Evolutionary conservation across 2,113 vertebrate genomes (phyloP).

Genomic region (Forbesichthys papilliferus): DNA sequence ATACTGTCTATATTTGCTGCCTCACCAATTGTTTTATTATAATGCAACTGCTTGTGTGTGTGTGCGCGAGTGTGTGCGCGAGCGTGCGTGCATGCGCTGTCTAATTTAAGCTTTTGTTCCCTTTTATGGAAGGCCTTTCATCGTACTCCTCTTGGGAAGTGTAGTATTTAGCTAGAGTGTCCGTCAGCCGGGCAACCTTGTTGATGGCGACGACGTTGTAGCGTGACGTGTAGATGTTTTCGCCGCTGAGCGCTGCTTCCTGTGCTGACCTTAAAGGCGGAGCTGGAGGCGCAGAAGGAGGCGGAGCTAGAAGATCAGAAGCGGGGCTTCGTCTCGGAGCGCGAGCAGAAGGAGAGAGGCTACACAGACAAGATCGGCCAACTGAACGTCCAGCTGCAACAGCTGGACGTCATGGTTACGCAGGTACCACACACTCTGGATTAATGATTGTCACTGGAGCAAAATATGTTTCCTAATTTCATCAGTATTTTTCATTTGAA

Average conservation of each 20-base stretch:
- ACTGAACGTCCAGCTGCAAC: slow-evolving; percentile 72
- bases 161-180: slow-evolving; percentile 35
- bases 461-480: too few relatives aligned
- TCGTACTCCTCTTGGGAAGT: slow-evolving; percentile 34
- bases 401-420: slow-evolving; percentile 72
- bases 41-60: too few relatives aligned
- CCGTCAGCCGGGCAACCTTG: background rate
- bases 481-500: too few relatives aligned
- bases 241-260: slow-evolving; percentile 2
- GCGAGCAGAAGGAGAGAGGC: slow-evolving; percentile 67
- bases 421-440: slow-evolving; percentile 60
- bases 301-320: slow-evolving; percentile 64
- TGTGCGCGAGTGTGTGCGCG: background rate
- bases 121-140: slow-evolving; percentile 55
- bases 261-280: slow-evolving; percentile 57
- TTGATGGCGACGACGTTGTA: too few relatives aligned
- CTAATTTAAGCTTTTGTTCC: slow-evolving; percentile 65
- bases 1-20: too few relatives aligned
- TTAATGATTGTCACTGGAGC: too few relatives aligned
- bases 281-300: slow-evolving; percentile 65
- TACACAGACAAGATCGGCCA: slow-evolving; percentile 76
- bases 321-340: slow-evolving; percentile 55
- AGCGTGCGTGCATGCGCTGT: slow-evolving; percentile 28
- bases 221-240: background rate
- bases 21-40: too few relatives aligned